Evolutionary conservation across 2,797 vertebrate species (phyloP), one percentile per base, ranked within the genome.

Genomic region (Lagodon rhomboides): DNA sequence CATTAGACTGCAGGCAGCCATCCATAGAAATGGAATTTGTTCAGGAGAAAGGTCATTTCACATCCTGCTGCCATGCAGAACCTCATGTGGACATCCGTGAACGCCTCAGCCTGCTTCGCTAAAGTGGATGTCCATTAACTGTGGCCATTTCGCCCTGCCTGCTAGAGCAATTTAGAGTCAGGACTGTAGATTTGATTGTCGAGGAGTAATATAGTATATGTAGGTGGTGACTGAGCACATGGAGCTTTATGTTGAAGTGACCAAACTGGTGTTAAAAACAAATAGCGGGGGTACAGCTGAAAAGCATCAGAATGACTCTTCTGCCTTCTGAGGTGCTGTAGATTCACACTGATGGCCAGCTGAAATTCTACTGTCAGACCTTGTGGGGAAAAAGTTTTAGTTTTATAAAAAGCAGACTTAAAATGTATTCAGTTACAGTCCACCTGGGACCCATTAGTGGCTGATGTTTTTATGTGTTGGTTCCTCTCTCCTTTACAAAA

Each of bases 11-110:
- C 68, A 84, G 34, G 77, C 70, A 84, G 79, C 67, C 80, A 87
- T 75, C 77, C 83, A 77, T 60, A 85, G 65, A 90, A 83, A 79
- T 76, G 60, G 53, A 79, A 85, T 86, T 62, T 79, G 86, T 67
- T 80, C 59, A 68, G 79, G 53, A 83, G 13, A 89, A 87, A 89
- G 89, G 86, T 92, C 81, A 79, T 73, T 80, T 80, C 83, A 86
- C 87, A 87, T 88, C 85, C 81, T 79, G 75, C 77, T 59, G 68
- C 64, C 70, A 68, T 71, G 83, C 67, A 79, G 51, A 85, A 63
- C 65, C 77, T 88, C 68, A 90, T 80, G 79, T 50, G 17, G 66
- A 89, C 85, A 79, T 85, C 87, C 71, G 50, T 83, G 65, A 79
- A 64, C 73, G 10, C 59, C 62, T 3, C 9, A 0, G 15, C 53